These are phyloP conservation scores for Panurus biarmicus DNA, from an alignment of 2,113 vertebrate genomes.

Conservation along the genomic window DNA sequence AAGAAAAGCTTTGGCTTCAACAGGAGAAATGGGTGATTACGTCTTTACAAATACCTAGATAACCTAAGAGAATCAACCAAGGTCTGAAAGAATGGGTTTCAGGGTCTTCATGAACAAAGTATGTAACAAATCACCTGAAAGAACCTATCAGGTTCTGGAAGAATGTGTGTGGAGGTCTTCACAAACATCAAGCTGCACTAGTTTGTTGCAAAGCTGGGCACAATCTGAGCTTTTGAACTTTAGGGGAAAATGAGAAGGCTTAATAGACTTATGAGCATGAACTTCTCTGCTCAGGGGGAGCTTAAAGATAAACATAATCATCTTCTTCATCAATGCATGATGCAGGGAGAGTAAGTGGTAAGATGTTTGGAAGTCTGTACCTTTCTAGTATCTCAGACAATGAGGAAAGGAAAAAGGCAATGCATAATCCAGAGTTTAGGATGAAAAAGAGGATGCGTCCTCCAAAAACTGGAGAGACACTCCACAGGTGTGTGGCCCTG, in stretches of 20 bases:
- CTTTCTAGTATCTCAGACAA: background rate
- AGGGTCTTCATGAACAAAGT: background rate
- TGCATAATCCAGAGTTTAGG: background rate
- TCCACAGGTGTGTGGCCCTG: background rate
- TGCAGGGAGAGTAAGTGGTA: too few species aligned
- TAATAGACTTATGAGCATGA: background rate
- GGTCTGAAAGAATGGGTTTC: background rate
- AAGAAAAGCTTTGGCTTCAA: background rate
- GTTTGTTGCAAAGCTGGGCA: background rate
- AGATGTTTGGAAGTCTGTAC: background rate
- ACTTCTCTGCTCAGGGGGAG: background rate
- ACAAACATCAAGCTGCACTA: fast-evolving
- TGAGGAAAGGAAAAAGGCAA: background rate
- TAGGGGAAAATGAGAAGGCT: background rate
- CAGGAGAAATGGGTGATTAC: background rate
- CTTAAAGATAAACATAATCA: background rate
- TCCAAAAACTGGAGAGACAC: background rate
- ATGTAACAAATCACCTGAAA: too few species aligned
- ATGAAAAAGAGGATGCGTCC: background rate
- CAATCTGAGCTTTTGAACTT: background rate
- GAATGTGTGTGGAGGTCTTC: background rate
- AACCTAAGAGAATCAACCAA: background rate
- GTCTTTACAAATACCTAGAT: background rate
- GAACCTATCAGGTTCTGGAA: background rate
- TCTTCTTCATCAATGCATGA: background rate